phyloP scores from a whole-genome alignment of 2,797 vertebrate species.

The Enteromius treurensis region DNA sequence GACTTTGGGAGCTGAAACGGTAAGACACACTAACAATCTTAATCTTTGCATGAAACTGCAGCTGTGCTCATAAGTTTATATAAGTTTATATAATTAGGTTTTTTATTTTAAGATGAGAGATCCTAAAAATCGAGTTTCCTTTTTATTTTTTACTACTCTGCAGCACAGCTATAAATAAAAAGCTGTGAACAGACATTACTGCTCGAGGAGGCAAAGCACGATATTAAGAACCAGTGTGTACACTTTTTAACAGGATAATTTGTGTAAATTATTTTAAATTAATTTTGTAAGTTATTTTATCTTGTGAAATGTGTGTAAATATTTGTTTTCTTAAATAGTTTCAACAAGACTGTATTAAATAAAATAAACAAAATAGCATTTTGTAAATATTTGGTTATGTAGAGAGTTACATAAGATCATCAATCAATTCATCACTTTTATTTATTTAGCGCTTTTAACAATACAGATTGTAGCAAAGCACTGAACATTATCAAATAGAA shows the following conservation, averaged over 20 bases:
- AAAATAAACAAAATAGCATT: no score
- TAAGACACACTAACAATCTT: slow-evolving; percentile 69
- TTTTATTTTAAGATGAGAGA: slow-evolving; percentile 7
- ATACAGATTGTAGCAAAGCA: no score
- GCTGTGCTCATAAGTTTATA: not conserved
- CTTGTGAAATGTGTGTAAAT: not conserved
- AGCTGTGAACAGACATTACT: not conserved
- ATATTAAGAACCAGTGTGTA: not conserved
- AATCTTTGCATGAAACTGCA: not conserved
- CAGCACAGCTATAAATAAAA: not conserved
- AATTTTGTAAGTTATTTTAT: not conserved
- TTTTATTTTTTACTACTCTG: not conserved
- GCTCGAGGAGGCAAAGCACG: not conserved
- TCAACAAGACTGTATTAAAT: not conserved
- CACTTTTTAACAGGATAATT: not conserved
- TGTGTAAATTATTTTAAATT: not conserved
- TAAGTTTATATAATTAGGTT: not conserved
- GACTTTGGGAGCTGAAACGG: slow-evolving; percentile 97
- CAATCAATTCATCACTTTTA: no score
- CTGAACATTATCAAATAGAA: no score
- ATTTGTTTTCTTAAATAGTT: not conserved
- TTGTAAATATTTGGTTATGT: no score
- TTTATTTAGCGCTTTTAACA: no score
- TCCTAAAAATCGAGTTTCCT: not conserved
- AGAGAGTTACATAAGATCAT: no score